Conservation (phyloP, 2,797 vertebrate genomes). For the Microtus agrestis region DNA sequence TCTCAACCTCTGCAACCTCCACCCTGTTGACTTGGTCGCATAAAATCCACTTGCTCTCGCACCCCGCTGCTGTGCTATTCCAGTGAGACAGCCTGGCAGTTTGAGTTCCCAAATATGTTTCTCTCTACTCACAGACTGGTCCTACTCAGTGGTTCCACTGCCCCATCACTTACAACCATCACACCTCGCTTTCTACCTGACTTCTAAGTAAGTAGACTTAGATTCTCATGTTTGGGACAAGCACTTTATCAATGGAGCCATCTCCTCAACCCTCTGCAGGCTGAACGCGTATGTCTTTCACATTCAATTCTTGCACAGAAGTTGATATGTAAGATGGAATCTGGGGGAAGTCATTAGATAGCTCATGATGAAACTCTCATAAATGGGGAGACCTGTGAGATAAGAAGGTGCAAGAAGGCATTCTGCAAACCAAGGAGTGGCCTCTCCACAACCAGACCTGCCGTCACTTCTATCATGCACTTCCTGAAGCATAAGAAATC, state of each 20-base stretch:
- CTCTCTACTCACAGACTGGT: background rate
- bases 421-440: background rate
- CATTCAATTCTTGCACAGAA: background rate
- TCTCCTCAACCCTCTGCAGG: background rate
- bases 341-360: background rate
- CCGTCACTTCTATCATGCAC: background rate
- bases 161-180: background rate
- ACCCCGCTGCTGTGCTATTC: too few relatives aligned
- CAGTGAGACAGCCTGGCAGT: background rate
- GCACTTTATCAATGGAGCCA: background rate
- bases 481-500: slow-evolving; percentile 19
- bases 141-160: background rate
- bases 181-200: background rate
- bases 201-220: background rate
- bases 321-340: background rate
- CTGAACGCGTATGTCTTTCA: background rate
- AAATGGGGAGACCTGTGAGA: background rate
- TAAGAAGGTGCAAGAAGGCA: background rate
- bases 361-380: background rate
- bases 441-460: background rate
- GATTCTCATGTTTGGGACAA: background rate
- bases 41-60: background rate
- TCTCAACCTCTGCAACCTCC: background rate
- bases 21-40: background rate
- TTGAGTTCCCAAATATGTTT: background rate